Base-by-base conservation (phyloP, 2,113 vertebrate species). In the Brevimyrus niger region DNA sequence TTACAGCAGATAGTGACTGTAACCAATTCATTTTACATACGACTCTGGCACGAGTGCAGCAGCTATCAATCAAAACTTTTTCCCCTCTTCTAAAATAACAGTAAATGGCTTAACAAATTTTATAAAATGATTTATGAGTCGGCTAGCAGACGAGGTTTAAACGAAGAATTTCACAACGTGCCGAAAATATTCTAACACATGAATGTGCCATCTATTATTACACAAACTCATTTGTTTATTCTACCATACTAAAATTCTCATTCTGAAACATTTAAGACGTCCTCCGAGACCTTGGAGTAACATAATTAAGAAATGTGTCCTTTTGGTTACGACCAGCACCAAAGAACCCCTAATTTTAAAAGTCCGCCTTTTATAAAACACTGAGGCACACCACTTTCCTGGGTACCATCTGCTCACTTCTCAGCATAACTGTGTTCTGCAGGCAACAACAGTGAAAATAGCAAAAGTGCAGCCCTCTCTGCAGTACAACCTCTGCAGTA, bases 1-100 rank as follows among this genome's bases (percentile, higher is more conserved):
- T 44, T 44, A 82, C 38, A 82, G 76, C 50, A 35, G 7, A 87
- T 4, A 10, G 31, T 38, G 5, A 58, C 86, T 9, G 31, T 31
- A 87, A 87, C 91, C 88, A 0, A 91, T 91, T 91, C 15, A 88
- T 86, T 92, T 93, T 90, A 87, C 35, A 87, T 19, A 27, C 48
- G n/a, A 17, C 47, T 61, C 44, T 86, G 69, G 90, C 44, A 85
- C 51, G 7, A 89, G 55, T n/a, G 48, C 90, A 89, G 42, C 82
- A 50, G 27, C 27, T 82, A 89, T 90, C 42, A 88, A 48, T 51
- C 89, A 76, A 42, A 90, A 91, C 87, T 51, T 38, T 4, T 15
- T 91, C 92, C 90, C 91, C 80, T 88, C 65, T 87, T 89, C 27
- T 87, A 46, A 93, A 3, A n/a, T 89, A 76, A 10, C 61, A 3